Evolutionary conservation across 2,797 vertebrate genomes (phyloP), one percentile per base, ranked within the genome.

Genomic region (Gadopsis marmoratus): DNA sequence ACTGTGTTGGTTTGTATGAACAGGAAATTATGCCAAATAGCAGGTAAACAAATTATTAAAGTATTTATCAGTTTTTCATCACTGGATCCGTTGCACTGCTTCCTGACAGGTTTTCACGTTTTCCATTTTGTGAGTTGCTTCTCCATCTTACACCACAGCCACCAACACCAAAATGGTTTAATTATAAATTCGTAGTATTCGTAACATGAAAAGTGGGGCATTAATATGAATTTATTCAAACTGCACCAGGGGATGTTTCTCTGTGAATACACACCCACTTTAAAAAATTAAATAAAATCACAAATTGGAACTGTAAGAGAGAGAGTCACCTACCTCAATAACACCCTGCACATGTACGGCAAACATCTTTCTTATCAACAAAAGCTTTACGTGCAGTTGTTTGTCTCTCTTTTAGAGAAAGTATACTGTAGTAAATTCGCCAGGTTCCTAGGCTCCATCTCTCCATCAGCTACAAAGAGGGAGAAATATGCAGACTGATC

Each of bases 151-250:
- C 12, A 23, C 12, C 14, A n/a, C 1, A 47, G 26, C 29, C 21
- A 43, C 17, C 39, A 62, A 61, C 53, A 17, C 2, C 26, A 31
- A 29, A 6, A 7, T 0, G 7, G 4, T 17, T 56, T 23, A 26
- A 61, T 10, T 26, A 26, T 26, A 47, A 69, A 43, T 45, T 45
- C 5, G 10, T 16, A 31, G 2, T 13, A 29, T 26, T 26, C 26
- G 26, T 26, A 26, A 26, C 26, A 26, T 26, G 26, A 26, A 26
- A 26, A 26, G 63, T 0, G 0, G 16, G 10, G 14, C 26, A 74
- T 79, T 80, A 61, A 71, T 53, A 62, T 75, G 45, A 58, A 76
- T 78, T 58, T 61, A 78, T 76, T 75, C 37, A 76, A 74, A 53
- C 33, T 31, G 39, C 21, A 53, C 56, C 31, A 43, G 4, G 11